Evolutionary conservation across 2,797 vertebrate species (phyloP).

Genomic region (Tragelaphus oryx): DNA sequence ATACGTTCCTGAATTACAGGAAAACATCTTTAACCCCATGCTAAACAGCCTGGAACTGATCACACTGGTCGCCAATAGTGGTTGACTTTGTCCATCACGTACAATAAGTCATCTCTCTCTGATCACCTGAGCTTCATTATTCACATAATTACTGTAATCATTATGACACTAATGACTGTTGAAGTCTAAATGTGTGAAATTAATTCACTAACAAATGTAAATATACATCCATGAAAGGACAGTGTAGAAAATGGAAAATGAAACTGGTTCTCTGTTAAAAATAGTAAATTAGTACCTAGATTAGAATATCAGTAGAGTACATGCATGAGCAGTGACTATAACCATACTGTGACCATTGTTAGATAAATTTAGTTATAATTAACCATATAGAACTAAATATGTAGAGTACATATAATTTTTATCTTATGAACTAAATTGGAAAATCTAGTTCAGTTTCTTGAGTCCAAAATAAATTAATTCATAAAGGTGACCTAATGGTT

Average conservation of each 20-base stretch:
- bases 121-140: conserved; percentile 64
- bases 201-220: conserved; percentile 75
- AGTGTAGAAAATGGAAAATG: conserved; percentile 14
- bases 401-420: neutral
- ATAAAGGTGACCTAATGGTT: conserved; percentile 52
- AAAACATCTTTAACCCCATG: conserved; percentile 55
- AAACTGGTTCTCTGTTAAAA: conserved; percentile 32
- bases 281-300: neutral
- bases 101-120: conserved; percentile 37
- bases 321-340: neutral
- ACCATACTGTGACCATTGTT: neutral
- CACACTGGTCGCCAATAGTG: conserved; percentile 40
- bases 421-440: neutral
- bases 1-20: neutral
- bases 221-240: conserved; percentile 66
- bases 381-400: neutral
- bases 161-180: conserved; percentile 73
- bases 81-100: conserved; percentile 62
- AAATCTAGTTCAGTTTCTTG: conserved; percentile 43
- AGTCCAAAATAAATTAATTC: conserved; percentile 51
- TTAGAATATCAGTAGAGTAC: neutral
- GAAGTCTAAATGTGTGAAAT: conserved; percentile 79
- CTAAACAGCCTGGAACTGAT: conserved; percentile 49
- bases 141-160: conserved; percentile 73
- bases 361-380: neutral